These are phyloP conservation scores for Selenia dentaria DNA, from an alignment of 2,888 invertebrate species.

Conservation along the genomic window DNA sequence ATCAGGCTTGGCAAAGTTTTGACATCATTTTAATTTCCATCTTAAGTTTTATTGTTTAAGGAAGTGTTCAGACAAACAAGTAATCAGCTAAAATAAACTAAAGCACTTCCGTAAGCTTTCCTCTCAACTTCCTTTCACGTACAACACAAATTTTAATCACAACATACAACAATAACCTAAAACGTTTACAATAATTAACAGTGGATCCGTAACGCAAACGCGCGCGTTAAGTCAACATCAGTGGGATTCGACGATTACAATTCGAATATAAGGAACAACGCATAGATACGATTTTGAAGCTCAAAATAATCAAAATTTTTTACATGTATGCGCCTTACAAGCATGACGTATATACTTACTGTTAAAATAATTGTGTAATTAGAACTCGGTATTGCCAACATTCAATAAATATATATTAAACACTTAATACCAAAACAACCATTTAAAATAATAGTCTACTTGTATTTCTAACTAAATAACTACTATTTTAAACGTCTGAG, in stretches of 20 bases:
- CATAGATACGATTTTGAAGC: slow-evolving; percentile 10
- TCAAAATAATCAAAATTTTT: neutral
- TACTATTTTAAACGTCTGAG: too few species aligned
- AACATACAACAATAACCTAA: slow-evolving; percentile 49
- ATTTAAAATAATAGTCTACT: too few species aligned
- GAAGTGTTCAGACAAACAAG: slow-evolving; percentile 10
- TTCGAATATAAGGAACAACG: slow-evolving; percentile 2
- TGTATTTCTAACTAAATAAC: too few species aligned
- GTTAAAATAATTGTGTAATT: too few species aligned
- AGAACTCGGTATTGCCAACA: too few species aligned
- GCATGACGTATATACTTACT: too few species aligned
- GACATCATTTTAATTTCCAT: neutral
- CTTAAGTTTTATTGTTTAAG: too few species aligned
- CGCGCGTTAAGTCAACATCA: slow-evolving; percentile 46
- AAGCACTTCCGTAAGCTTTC: slow-evolving; percentile 17
- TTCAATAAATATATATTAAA: too few species aligned
- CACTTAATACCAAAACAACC: too few species aligned
- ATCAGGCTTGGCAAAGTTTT: too few species aligned
- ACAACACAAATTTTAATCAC: slow-evolving; percentile 40
- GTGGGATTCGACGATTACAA: slow-evolving; percentile 34
- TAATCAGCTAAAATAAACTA: slow-evolving; percentile 28
- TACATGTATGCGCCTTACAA: too few species aligned
- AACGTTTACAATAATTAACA: slow-evolving; percentile 60
- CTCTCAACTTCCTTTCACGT: slow-evolving; percentile 20
- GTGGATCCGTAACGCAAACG: slow-evolving; percentile 41